Conservation (phyloP, 2,888 invertebrate species). For the Coenonympha glycerion region DNA sequence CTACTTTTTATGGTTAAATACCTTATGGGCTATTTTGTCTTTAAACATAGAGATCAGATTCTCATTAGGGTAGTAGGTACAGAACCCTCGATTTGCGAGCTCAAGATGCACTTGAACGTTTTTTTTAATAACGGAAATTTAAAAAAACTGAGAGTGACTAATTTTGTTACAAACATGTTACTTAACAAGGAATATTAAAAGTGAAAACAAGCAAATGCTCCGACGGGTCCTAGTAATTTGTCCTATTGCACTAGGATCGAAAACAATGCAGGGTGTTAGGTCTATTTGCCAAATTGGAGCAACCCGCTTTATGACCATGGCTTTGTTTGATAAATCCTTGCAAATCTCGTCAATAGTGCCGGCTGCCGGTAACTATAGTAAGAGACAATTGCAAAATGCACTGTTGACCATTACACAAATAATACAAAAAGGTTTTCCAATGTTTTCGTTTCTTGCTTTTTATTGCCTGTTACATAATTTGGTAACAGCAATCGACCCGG, state of each 20-base stretch:
- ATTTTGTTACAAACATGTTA: background rate
- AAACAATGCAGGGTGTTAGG: slow-evolving; percentile 54
- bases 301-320: slow-evolving; percentile 50
- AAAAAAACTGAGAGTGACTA: too few species aligned
- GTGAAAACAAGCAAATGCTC: slow-evolving; percentile 53
- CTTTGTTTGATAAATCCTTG: slow-evolving; percentile 39
- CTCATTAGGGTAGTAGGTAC: too few species aligned
- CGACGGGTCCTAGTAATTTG: slow-evolving; percentile 60
- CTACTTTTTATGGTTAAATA: too few species aligned
- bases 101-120: too few species aligned
- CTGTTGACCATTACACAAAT: slow-evolving; percentile 11
- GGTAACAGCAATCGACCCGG: background rate
- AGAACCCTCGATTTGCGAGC: too few species aligned
- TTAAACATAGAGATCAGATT: too few species aligned
- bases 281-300: slow-evolving; percentile 59
- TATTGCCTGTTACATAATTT: slow-evolving; percentile 5
- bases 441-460: slow-evolving; percentile 5
- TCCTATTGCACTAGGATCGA: slow-evolving; percentile 54
- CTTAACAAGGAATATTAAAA: slow-evolving; percentile 35
- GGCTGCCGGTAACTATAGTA: slow-evolving; percentile 37
- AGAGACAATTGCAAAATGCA: slow-evolving; percentile 12
- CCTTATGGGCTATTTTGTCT: too few species aligned
- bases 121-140: too few species aligned
- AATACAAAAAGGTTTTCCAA: slow-evolving; percentile 12
- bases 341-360: slow-evolving; percentile 44